Percentiles rank a stretch among this genome's conserved stretches.
phyloP scores from a whole-genome alignment of 2,113 vertebrate genomes.

The Montifringilla adamsi region DNA sequence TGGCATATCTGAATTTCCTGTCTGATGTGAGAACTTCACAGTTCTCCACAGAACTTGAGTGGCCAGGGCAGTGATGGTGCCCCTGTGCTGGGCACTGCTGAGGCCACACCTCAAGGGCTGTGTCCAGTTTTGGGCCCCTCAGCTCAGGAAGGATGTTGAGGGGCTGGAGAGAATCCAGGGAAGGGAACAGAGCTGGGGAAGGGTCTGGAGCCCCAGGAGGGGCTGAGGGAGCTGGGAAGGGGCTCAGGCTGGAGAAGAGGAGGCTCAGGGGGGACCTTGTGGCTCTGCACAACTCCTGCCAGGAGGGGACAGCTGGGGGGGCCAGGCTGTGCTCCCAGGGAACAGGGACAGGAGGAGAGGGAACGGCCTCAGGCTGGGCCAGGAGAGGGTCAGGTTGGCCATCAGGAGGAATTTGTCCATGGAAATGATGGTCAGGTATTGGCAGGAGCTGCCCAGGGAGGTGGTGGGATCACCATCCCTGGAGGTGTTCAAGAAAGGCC shows the following conservation, averaged over 20 bases:
- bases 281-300: neutral
- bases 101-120: neutral
- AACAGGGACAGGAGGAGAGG: neutral
- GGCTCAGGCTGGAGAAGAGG: neutral
- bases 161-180: neutral
- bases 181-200: neutral
- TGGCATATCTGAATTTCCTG: neutral
- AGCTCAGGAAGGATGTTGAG: neutral
- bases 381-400: accelerated
- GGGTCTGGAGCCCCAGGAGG: neutral
- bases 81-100: neutral
- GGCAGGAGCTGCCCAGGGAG: neutral
- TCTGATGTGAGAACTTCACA: neutral
- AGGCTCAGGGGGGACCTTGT: neutral
- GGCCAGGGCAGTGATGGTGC: neutral
- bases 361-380: accelerated
- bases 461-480: neutral
- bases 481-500: accelerated
- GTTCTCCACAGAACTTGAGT: neutral
- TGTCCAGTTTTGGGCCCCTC: neutral
- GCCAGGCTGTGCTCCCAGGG: neutral
- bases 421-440: neutral
- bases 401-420: neutral
- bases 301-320: neutral
- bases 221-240: neutral